Evolutionary conservation across 35 echinoderm and acorn worm genomes (phyloP).

Genomic region (Eucidaris tribuloides): DNA sequence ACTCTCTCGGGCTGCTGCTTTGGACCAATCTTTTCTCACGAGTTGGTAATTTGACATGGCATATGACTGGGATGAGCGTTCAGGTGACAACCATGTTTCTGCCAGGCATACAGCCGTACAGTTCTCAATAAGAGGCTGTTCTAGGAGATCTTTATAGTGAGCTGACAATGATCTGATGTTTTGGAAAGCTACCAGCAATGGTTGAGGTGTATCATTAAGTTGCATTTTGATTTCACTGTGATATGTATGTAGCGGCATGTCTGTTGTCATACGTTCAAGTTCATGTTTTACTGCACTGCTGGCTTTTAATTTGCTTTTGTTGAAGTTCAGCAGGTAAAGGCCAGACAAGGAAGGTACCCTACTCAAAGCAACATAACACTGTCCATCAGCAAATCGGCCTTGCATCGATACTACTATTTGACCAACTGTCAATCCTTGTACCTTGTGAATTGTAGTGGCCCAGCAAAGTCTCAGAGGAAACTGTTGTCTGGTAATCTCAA

Average conservation of each 20-base stretch:
- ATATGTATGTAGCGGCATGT: not conserved
- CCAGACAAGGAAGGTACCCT: conserved; percentile 28
- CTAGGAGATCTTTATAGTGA: conserved; percentile 32
- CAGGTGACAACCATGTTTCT: conserved; percentile 43
- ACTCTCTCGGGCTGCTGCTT: no score
- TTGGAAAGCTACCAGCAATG: not conserved
- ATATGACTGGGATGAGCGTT: not conserved
- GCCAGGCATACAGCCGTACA: conserved; percentile 37
- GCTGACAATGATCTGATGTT: conserved; percentile 36
- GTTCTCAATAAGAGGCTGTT: conserved; percentile 19
- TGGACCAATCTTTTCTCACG: not conserved
- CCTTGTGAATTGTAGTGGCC: conserved; percentile 37
- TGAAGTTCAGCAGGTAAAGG: conserved; percentile 24
- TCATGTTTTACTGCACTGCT: not conserved
- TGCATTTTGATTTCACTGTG: not conserved
- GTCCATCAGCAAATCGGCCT: not conserved
- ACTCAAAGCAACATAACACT: conserved; percentile 33
- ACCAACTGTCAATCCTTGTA: conserved; percentile 10
- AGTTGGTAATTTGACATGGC: not conserved
- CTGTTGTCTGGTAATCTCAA: conserved; percentile 15
- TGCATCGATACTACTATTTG: conserved; percentile 18
- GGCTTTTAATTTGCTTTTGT: not conserved
- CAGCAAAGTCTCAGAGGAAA: conserved; percentile 42
- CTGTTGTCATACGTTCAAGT: not conserved
- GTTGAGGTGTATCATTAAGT: conserved; percentile 3